Percentiles rank a stretch among this genome's conserved stretches.
phyloP scores from a whole-genome alignment of 2,888 invertebrate species.

The Megalurothrips usitatus region DNA sequence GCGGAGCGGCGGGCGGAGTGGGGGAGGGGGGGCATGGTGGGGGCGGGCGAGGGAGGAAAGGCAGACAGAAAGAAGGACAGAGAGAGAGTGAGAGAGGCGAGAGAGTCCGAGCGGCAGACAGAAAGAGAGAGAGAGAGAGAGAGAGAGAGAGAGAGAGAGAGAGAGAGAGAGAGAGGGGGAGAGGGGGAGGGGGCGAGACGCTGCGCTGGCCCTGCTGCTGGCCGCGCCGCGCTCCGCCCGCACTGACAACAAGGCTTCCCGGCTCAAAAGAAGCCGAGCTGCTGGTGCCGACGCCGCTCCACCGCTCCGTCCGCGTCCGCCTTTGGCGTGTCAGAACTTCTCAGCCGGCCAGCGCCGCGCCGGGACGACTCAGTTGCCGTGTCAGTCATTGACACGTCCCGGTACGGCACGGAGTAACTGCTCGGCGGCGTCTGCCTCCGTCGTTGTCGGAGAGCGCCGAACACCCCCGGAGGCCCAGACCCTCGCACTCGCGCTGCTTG shows the following conservation, averaged over 20 bases:
- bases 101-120: not conserved
- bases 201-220: not conserved
- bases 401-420: too few relatives aligned
- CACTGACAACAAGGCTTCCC: not conserved
- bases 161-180: not conserved
- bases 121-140: not conserved
- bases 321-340: too few relatives aligned
- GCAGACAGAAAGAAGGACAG: not conserved
- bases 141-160: conserved; percentile 1
- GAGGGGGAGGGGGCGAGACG: not conserved
- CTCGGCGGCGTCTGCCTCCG: too few relatives aligned
- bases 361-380: too few relatives aligned
- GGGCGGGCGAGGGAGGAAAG: not conserved
- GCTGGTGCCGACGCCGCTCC: not conserved
- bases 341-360: too few relatives aligned
- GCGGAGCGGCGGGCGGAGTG: too few relatives aligned
- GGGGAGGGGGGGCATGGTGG: too few relatives aligned
- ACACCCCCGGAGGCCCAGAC: too few relatives aligned
- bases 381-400: too few relatives aligned
- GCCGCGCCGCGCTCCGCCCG: not conserved
- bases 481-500: too few relatives aligned
- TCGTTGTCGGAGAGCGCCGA: too few relatives aligned
- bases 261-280: not conserved
- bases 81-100: not conserved
- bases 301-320: too few relatives aligned